Evolutionary conservation across 2,113 vertebrate genomes (phyloP).

Genomic region (Poeciliopsis occidentalis): DNA sequence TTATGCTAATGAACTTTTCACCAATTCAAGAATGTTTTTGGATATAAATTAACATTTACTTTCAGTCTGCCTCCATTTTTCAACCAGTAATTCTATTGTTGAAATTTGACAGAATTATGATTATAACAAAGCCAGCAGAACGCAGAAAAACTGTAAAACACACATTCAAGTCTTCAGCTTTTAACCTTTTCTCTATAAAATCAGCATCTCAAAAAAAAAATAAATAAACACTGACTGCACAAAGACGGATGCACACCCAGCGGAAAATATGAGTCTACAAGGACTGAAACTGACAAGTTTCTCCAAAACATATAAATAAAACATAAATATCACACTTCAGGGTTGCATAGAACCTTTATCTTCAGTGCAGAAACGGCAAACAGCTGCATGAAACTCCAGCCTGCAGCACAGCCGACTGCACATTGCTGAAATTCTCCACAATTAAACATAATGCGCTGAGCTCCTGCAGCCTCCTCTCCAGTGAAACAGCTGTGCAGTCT

Average conservation of each 20-base stretch:
- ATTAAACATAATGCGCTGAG: conserved; percentile 5
- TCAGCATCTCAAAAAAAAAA: not conserved
- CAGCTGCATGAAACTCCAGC: too few relatives aligned
- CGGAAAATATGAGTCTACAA: not conserved
- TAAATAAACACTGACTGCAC: not conserved
- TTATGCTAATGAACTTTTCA: too few relatives aligned
- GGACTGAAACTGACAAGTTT: not conserved
- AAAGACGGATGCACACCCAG: not conserved
- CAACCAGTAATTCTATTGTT: too few relatives aligned
- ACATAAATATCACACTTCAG: not conserved
- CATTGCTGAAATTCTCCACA: not conserved
- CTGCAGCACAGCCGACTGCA: not conserved
- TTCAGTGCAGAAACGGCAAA: not conserved
- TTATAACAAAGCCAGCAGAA: too few relatives aligned
- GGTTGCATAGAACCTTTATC: not conserved
- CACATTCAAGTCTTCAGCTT: too few relatives aligned
- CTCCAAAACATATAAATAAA: not conserved
- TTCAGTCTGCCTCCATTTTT: too few relatives aligned
- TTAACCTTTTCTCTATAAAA: too few relatives aligned
- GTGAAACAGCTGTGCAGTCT: conserved; percentile 27
- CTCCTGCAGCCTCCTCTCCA: conserved; percentile 9
- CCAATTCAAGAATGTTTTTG: too few relatives aligned
- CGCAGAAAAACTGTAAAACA: too few relatives aligned
- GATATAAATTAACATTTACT: too few relatives aligned
- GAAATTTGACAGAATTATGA: too few relatives aligned